Conservation (phyloP, 2,888 invertebrate genomes). For the Ophioninae sp. region DNA sequence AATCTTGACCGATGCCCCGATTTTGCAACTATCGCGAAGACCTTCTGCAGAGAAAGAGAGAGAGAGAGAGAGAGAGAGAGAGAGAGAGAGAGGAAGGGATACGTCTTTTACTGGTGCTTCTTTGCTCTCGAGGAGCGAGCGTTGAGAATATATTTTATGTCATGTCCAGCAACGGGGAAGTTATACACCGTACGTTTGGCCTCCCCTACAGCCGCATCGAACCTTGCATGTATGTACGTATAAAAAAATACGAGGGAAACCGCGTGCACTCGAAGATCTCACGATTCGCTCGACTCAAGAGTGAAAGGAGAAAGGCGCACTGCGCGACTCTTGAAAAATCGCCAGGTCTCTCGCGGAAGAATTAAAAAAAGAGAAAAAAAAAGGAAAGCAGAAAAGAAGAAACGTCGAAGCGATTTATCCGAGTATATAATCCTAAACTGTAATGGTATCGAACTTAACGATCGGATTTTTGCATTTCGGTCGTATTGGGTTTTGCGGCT, state of each 20-base stretch:
- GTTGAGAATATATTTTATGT: constrained; percentile 68
- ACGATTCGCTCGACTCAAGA: constrained; percentile 58
- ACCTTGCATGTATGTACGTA: neutral
- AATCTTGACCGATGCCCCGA: constrained; percentile 72
- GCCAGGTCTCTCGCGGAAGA: constrained; percentile 52
- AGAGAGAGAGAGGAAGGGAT: neutral
- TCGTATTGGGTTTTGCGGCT: neutral
- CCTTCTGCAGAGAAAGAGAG: constrained; percentile 44
- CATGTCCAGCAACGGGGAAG: constrained; percentile 67
- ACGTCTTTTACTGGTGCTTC: constrained; percentile 9
- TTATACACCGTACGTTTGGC: constrained; percentile 26
- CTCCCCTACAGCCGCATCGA: neutral
- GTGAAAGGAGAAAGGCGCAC: constrained; percentile 80
- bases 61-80: constrained; percentile 29
- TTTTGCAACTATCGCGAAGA: constrained; percentile 64
- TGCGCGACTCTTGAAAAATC: constrained; percentile 63
- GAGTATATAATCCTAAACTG: constrained; percentile 3
- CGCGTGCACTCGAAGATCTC: constrained; percentile 34
- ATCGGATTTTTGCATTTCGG: neutral
- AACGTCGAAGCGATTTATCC: constrained; percentile 17
- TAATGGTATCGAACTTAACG: too few species aligned
- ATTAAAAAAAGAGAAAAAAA: constrained; percentile 59
- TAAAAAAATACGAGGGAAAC: constrained; percentile 7
- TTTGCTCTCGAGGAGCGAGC: constrained; percentile 34
- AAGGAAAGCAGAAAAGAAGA: constrained; percentile 51